Conservation (phyloP, 1,140 invertebrate species). For the Diploscapter pachys region DNA sequence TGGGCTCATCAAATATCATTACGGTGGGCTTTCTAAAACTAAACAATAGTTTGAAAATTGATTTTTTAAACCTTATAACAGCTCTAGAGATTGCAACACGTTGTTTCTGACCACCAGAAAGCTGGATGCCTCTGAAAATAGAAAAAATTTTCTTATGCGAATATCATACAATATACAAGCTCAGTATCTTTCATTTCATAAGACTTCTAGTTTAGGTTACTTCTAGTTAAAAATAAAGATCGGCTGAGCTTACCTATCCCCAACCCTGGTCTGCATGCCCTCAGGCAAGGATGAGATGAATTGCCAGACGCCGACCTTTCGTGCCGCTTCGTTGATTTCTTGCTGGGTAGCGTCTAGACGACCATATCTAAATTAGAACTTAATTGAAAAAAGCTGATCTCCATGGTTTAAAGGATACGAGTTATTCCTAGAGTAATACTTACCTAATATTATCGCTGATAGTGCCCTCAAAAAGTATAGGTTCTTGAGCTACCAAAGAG, state of each 20-base stretch:
- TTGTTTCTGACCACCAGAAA: slow-evolving; percentile 55
- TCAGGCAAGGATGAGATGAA: slow-evolving; percentile 61
- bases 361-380: slow-evolving; percentile 35
- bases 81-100: slow-evolving; percentile 60
- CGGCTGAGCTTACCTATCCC: slow-evolving; percentile 40
- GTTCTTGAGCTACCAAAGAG: slow-evolving; percentile 51
- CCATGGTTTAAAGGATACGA: no score
- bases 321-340: slow-evolving; percentile 56
- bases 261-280: slow-evolving; percentile 57
- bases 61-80: slow-evolving; percentile 20
- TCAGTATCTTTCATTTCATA: no score
- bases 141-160: slow-evolving; percentile 7
- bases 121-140: slow-evolving; percentile 44
- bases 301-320: slow-evolving; percentile 61
- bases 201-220: no score
- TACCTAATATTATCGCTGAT: slow-evolving; percentile 50
- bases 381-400: no score
- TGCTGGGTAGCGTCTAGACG: slow-evolving; percentile 47
- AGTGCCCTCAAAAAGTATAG: slow-evolving; percentile 60
- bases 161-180: background rate
- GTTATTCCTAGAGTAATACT: no score
- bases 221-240: background rate
- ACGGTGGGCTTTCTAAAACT: slow-evolving; percentile 59
- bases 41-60: no score
- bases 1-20: slow-evolving; percentile 61